Evolutionary conservation across 1,140 invertebrate species (phyloP).

Genomic region (Sycophaga agraensis): DNA sequence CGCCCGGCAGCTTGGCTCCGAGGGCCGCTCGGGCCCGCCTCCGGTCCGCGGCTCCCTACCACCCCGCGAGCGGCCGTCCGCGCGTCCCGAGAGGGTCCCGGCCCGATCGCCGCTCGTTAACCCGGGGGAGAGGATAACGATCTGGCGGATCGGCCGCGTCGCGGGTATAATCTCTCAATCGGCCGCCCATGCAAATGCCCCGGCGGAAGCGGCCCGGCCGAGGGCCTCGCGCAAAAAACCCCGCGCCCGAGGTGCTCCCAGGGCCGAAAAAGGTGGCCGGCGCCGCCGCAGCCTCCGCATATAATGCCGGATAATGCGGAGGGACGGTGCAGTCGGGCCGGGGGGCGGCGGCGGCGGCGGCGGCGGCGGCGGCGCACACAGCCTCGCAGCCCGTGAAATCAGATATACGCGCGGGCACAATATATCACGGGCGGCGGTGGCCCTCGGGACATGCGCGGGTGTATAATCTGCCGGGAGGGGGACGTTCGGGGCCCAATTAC

Average conservation of each 20-base stretch:
- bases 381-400: too few species aligned
- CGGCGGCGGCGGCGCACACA: too few species aligned
- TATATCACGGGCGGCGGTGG: constrained; percentile 47
- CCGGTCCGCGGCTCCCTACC: not conserved
- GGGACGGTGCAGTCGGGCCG: too few species aligned
- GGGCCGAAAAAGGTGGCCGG: not conserved
- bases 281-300: not conserved
- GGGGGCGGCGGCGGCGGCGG: too few species aligned
- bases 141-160: too few species aligned
- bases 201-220: too few species aligned
- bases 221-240: constrained; percentile 25
- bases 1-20: not conserved
- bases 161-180: too few species aligned
- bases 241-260: not conserved
- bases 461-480: constrained; percentile 56
- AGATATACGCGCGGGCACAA: constrained; percentile 36
- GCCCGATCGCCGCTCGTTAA: too few species aligned
- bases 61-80: not conserved
- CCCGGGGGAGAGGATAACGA: too few species aligned
- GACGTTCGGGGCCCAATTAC: constrained; percentile 59
- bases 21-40: not conserved
- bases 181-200: too few species aligned
- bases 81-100: too few species aligned
- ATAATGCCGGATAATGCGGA: too few species aligned
- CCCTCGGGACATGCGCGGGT: constrained; percentile 56